phyloP scores from a whole-genome alignment of 2,888 invertebrate species.

The Stenodera caucasica region DNA sequence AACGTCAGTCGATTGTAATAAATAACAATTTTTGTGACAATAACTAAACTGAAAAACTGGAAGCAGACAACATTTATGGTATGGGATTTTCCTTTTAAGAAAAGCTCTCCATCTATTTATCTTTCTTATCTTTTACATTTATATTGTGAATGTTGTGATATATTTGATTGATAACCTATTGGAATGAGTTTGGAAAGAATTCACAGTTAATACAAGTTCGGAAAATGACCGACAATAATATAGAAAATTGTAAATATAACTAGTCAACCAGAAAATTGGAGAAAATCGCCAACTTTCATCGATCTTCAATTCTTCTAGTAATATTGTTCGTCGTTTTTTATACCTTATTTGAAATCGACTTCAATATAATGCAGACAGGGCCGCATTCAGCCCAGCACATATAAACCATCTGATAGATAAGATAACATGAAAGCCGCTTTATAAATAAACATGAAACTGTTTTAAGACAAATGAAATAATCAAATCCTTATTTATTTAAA shows the following conservation, averaged over 20 bases:
- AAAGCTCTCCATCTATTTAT: not conserved
- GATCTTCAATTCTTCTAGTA: not conserved
- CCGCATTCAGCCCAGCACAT: no score
- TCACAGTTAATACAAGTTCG: not conserved
- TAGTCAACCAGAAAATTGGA: not conserved
- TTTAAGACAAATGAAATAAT: no score
- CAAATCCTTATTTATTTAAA: no score
- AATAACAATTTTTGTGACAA: constrained; percentile 8
- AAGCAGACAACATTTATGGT: no score
- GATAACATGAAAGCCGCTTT: no score
- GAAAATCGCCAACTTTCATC: not conserved
- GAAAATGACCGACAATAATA: not conserved
- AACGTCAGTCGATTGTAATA: not conserved
- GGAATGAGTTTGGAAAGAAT: not conserved
- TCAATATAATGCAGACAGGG: no score
- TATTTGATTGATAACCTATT: not conserved
- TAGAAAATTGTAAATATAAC: not conserved
- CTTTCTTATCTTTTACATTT: not conserved
- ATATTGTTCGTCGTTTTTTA: no score
- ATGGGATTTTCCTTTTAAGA: not conserved
- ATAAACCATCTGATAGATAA: no score
- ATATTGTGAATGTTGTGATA: constrained; percentile 1
- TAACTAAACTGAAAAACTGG: not conserved
- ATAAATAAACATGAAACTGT: no score
- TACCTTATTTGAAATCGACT: no score